phyloP scores from a whole-genome alignment of 2,797 vertebrate species.

The Chaetophractus vellerosus region DNA sequence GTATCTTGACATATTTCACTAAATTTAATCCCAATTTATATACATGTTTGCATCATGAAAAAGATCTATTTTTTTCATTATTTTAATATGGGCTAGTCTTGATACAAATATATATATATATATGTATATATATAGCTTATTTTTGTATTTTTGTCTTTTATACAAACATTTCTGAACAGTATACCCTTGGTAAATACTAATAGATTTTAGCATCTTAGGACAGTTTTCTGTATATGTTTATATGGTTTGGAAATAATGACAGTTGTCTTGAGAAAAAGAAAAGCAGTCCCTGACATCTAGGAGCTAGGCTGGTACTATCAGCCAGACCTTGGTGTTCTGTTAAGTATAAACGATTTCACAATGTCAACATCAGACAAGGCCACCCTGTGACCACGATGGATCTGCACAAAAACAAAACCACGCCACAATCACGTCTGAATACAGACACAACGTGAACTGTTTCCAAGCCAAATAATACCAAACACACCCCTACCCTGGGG shows the following conservation, averaged over 20 bases:
- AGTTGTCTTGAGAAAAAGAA: neutral
- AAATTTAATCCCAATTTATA: constrained; percentile 11
- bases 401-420: neutral
- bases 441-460: neutral
- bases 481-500: neutral
- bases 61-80: neutral
- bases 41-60: constrained; percentile 27
- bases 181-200: neutral
- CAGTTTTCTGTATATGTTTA: neutral
- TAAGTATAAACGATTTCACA: constrained; percentile 13
- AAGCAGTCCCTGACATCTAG: neutral
- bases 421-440: constrained; percentile 30
- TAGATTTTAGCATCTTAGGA: neutral
- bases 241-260: constrained; percentile 30
- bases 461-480: constrained; percentile 48
- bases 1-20: neutral
- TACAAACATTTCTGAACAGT: constrained; percentile 24
- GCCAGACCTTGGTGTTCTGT: neutral
- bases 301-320: neutral
- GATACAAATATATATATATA: neutral
- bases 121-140: neutral
- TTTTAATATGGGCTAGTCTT: neutral
- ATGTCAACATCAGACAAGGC: neutral
- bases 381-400: neutral
- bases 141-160: neutral